A percentile compares a stretch with the other conserved stretches of the same genome.
phyloP scores from a whole-genome alignment of 2,797 vertebrate genomes.

The Enteromius unitaeniatus region DNA sequence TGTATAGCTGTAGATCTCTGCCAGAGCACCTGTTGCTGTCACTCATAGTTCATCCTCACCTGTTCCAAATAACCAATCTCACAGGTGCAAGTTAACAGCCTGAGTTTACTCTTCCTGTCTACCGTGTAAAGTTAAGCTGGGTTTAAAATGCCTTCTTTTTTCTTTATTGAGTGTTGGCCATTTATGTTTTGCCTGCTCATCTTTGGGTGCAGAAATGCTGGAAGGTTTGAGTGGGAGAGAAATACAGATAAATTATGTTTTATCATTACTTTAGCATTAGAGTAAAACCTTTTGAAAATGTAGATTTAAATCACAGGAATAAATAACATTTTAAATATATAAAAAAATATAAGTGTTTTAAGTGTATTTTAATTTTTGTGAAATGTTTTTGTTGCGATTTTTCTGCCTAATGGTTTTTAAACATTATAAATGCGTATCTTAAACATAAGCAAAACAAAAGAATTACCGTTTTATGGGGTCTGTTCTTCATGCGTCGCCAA shows the following conservation, averaged over 20 bases:
- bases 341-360: neutral
- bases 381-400: neutral
- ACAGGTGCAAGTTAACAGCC: slow-evolving; percentile 32
- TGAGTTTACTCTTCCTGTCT: neutral
- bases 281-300: neutral
- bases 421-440: neutral
- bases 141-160: neutral
- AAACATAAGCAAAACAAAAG: neutral
- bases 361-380: neutral
- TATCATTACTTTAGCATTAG: neutral
- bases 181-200: neutral
- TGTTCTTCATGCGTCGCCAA: too few relatives aligned
- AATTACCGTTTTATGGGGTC: neutral
- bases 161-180: neutral
- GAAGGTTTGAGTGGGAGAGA: neutral
- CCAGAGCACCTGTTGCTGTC: slow-evolving; percentile 23
- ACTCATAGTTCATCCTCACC: slow-evolving; percentile 13
- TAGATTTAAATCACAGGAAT: neutral
- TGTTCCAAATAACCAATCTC: slow-evolving; percentile 12
- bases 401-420: neutral
- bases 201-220: neutral
- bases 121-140: neutral
- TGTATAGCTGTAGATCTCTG: slow-evolving; percentile 4
- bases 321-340: neutral
- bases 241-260: neutral